A percentile compares a stretch with the other conserved stretches of the same genome.
phyloP scores from a whole-genome alignment of 2,888 invertebrate species.

The Lasioglossum malachurum region DNA sequence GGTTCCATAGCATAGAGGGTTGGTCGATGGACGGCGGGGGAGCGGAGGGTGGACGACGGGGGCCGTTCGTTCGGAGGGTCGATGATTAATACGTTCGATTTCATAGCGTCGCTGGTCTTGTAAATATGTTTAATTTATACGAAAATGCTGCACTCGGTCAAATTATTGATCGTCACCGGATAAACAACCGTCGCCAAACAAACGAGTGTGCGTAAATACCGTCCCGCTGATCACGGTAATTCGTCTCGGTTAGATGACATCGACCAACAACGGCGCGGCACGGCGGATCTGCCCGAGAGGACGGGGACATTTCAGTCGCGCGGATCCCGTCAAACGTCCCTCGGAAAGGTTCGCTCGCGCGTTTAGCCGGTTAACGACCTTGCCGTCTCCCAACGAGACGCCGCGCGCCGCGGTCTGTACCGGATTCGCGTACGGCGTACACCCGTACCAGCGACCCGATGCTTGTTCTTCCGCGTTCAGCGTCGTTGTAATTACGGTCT shows the following conservation, averaged over 20 bases:
- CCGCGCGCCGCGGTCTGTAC: neutral
- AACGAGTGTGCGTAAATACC: conserved; percentile 42
- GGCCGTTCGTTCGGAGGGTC: neutral
- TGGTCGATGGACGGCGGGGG: neutral
- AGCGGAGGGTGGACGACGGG: neutral
- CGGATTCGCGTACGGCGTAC: neutral
- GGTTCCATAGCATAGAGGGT: neutral
- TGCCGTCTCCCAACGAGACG: conserved; percentile 16
- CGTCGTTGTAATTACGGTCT: conserved; percentile 15
- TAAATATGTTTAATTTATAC: conserved; percentile 61
- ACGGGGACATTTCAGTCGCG: neutral
- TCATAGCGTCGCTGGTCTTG: conserved; percentile 20
- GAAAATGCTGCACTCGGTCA: conserved; percentile 42
- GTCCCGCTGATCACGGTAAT: conserved; percentile 12
- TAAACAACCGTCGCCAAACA: conserved; percentile 54
- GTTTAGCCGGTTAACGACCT: conserved; percentile 46
- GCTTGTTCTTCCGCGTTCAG: neutral
- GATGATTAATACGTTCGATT: conserved; percentile 61
- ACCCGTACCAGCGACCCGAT: neutral
- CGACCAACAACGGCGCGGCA: neutral
- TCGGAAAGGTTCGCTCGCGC: conserved; percentile 2
- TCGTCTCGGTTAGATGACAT: conserved; percentile 16
- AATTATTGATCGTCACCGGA: conserved; percentile 58
- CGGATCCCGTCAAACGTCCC: conserved; percentile 17
- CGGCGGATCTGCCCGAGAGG: neutral